Conservation (phyloP, 2,888 invertebrate genomes). For the Apotomis turbidana region DNA sequence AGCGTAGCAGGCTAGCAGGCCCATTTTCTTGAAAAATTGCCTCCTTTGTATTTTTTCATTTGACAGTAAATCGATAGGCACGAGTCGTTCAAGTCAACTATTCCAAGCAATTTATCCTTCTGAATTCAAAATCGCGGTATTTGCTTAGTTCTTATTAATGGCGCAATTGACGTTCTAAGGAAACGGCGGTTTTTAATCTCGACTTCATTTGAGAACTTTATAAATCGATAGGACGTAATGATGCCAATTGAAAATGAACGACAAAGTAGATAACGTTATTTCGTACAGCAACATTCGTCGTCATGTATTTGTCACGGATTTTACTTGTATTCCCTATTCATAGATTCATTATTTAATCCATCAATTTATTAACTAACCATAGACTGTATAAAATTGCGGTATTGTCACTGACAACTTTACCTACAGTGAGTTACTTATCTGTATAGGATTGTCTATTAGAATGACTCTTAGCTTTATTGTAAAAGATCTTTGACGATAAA, state of each 20-base stretch:
- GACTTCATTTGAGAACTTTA: conserved; percentile 1
- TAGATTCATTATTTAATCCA: no score
- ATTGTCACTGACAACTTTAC: no score
- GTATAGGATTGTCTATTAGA: not conserved
- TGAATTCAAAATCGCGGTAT: conserved; percentile 14
- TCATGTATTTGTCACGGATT: no score
- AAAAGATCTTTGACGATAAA: conserved; percentile 6
- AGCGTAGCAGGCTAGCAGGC: not conserved
- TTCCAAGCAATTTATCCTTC: conserved; percentile 24
- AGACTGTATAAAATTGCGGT: no score
- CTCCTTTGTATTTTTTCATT: conserved; percentile 27
- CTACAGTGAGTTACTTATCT: no score
- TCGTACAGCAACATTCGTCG: not conserved
- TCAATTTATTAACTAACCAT: no score
- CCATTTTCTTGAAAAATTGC: conserved; percentile 24
- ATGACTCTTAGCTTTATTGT: not conserved
- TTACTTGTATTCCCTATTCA: not conserved
- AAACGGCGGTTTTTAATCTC: conserved; percentile 8
- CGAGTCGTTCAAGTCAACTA: conserved; percentile 29
- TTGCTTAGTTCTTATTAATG: conserved; percentile 32
- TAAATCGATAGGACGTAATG: not conserved
- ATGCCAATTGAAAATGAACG: conserved; percentile 5
- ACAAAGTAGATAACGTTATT: not conserved
- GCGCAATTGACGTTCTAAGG: conserved; percentile 1
- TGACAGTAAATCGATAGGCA: conserved; percentile 37